A percentile compares a stretch with the other conserved stretches of the same genome.
phyloP scores from a whole-genome alignment of 1,140 invertebrate species.

The Lasioglossum albipes region DNA sequence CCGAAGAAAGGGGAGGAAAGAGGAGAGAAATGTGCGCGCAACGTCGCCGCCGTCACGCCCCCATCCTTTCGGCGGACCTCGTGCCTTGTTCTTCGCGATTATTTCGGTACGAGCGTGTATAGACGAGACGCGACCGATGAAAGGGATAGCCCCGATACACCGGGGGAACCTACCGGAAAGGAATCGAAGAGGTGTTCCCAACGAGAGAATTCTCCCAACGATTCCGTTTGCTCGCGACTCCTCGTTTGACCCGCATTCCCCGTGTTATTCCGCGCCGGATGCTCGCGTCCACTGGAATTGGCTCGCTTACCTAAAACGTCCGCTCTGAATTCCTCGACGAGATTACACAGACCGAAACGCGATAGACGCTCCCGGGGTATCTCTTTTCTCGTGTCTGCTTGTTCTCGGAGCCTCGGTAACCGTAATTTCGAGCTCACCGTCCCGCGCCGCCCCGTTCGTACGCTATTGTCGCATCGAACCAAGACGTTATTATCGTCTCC shows the following conservation, averaged over 20 bases:
- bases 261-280: not conserved
- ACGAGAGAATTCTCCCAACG: not conserved
- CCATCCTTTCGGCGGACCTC: conserved; percentile 64
- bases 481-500: conserved; percentile 8
- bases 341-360: not conserved
- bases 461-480: not conserved
- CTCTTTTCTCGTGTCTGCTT: not conserved
- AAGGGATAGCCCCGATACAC: conserved; percentile 17
- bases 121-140: conserved; percentile 19
- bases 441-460: not conserved
- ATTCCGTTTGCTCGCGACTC: not conserved
- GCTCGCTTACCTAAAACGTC: not conserved
- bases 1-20: conserved; percentile 24
- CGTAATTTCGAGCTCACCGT: not conserved
- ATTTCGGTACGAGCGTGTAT: conserved; percentile 22
- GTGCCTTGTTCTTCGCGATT: conserved; percentile 44
- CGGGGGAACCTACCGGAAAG: conserved; percentile 45
- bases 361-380: not conserved
- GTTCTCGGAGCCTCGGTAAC: not conserved
- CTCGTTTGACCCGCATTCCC: conserved; percentile 18
- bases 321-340: not conserved
- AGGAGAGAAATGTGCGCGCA: conserved; percentile 52
- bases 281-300: not conserved
- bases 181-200: conserved; percentile 30
- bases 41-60: conserved; percentile 74